A percentile compares a stretch with the other conserved stretches of the same genome.
These are phyloP conservation scores for Phrynocephalus versicolor DNA, from an alignment of 2,113 vertebrate species.

Conservation along the genomic window DNA sequence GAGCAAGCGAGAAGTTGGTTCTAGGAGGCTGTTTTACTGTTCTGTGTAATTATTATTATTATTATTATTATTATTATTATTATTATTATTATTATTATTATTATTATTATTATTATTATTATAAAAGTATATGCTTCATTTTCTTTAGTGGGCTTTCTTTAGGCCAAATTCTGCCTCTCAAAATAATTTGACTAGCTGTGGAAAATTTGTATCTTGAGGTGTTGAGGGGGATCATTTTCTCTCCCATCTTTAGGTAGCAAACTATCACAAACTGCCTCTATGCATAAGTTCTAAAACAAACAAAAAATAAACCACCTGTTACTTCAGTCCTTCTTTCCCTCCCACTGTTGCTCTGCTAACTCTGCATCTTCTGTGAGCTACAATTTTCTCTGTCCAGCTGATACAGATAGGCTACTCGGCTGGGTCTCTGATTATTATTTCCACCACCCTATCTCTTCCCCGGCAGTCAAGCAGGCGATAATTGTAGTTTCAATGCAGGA, in stretches of 20 bases:
- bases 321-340: constrained; percentile 14
- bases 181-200: not conserved
- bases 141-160: too few relatives aligned
- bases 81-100: too few relatives aligned
- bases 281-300: not conserved
- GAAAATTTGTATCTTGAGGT: not conserved
- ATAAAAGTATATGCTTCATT: too few relatives aligned
- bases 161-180: too few relatives aligned
- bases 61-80: too few relatives aligned
- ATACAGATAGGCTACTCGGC: rapidly evolving
- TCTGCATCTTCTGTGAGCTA: not conserved
- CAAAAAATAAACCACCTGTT: not conserved
- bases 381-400: not conserved
- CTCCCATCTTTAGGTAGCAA: too few relatives aligned
- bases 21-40: not conserved
- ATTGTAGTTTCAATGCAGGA: constrained; percentile 54
- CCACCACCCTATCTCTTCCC: not conserved
- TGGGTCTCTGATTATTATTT: constrained; percentile 6
- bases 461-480: not conserved
- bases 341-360: not conserved
- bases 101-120: too few relatives aligned
- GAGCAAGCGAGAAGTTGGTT: not conserved
- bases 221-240: not conserved
- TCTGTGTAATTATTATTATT: too few relatives aligned
- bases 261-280: too few relatives aligned